Conservation (phyloP, 2,888 invertebrate genomes). For the Meteorus cinctellus region DNA sequence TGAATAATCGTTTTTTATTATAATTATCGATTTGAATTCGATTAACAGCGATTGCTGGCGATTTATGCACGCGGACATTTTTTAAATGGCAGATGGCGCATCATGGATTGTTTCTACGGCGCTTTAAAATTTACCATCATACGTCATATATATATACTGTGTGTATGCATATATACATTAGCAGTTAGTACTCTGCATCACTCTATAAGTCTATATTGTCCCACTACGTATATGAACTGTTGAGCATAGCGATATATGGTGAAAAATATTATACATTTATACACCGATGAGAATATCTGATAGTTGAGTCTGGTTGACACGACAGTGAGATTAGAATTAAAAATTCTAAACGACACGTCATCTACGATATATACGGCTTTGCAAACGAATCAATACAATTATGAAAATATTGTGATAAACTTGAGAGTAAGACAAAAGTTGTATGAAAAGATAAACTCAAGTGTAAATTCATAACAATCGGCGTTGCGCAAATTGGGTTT, state of each 20-base stretch:
- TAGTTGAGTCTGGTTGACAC: no score
- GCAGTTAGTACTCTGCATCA: background rate
- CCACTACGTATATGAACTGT: background rate
- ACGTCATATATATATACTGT: background rate
- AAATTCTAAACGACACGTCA: background rate
- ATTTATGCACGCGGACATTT: background rate
- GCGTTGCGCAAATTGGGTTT: constrained; percentile 15
- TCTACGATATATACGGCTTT: background rate
- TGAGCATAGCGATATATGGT: background rate
- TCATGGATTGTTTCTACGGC: background rate
- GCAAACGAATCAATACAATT: background rate
- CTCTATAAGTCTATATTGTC: background rate
- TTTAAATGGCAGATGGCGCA: background rate
- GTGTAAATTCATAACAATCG: background rate
- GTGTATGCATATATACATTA: background rate
- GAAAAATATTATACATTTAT: no score
- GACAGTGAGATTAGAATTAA: background rate
- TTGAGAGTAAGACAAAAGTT: background rate
- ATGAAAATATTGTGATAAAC: background rate
- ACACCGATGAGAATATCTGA: no score
- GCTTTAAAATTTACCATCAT: background rate
- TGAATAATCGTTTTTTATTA: background rate
- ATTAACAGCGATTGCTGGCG: background rate
- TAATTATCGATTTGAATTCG: no score
- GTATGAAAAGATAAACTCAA: background rate